phyloP scores from a whole-genome alignment of 92 coral and sea anemone genomes.

The Phymanthus crucifer region DNA sequence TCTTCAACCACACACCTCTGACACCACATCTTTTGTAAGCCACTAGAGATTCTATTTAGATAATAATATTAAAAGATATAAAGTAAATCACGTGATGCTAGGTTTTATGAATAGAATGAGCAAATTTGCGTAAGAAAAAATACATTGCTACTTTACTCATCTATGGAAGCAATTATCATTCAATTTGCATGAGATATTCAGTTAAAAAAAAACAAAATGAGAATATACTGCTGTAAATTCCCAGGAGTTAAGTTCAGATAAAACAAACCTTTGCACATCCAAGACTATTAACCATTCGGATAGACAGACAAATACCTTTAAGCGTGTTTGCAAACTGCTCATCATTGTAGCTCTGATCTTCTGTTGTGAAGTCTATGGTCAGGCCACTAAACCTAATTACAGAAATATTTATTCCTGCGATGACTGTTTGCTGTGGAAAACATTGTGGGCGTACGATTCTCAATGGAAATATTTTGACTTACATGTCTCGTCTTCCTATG shows the following conservation, averaged over 20 bases:
- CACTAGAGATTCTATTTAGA: slow-evolving; percentile 68
- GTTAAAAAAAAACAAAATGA: no score
- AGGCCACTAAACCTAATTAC: slow-evolving; percentile 72
- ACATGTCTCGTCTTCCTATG: no score
- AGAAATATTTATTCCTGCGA: not conserved
- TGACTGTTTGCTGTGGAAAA: no score
- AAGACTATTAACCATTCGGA: not conserved
- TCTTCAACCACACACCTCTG: slow-evolving; percentile 82
- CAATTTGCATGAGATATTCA: no score
- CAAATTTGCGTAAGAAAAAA: no score
- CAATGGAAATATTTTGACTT: no score
- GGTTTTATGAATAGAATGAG: no score
- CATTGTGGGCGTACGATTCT: no score
- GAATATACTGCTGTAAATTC: no score
- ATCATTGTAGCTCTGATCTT: slow-evolving; percentile 23
- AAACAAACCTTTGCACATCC: not conserved
- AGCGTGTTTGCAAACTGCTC: slow-evolving; percentile 61
- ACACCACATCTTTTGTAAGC: slow-evolving; percentile 51
- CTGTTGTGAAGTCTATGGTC: slow-evolving; percentile 58
- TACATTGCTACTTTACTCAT: no score
- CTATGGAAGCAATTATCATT: no score
- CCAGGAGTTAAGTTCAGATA: not conserved
- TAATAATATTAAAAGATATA: not conserved
- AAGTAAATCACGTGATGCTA: no score
- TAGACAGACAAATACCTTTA: slow-evolving; percentile 35